Evolutionary conservation across 2,797 vertebrate species (phyloP).

Genomic region (Sylvilagus floridanus): DNA sequence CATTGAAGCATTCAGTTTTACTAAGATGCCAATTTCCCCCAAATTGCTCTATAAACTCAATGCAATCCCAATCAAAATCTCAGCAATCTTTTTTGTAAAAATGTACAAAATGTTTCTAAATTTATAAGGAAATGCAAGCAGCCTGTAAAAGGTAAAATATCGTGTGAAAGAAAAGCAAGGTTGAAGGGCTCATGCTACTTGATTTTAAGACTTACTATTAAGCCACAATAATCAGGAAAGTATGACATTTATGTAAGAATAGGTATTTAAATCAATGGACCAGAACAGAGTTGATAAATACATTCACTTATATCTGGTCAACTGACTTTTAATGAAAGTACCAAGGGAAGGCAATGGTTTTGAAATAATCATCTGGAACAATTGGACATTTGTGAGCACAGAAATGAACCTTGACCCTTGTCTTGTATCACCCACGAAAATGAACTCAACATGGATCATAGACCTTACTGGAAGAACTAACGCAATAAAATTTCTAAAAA

Average conservation of each 20-base stretch:
- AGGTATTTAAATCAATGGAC: constrained; percentile 51
- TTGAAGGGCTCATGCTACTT: background rate
- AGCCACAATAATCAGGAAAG: background rate
- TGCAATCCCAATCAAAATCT: background rate
- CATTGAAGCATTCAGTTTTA: background rate
- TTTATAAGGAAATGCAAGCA: background rate
- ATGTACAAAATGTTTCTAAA: background rate
- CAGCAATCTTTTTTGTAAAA: background rate
- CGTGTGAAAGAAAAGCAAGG: background rate
- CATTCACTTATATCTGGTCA: background rate
- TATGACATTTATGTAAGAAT: background rate
- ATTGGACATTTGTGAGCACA: background rate
- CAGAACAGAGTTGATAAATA: constrained; percentile 36
- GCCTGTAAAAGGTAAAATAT: background rate
- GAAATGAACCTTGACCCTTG: background rate
- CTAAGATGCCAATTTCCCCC: background rate
- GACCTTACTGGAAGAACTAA: background rate
- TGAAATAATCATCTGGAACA: background rate
- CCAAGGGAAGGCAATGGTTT: background rate
- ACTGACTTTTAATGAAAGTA: background rate
- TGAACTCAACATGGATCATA: background rate
- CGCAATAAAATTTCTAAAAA: background rate
- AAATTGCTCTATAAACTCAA: constrained; percentile 9
- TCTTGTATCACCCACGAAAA: background rate
- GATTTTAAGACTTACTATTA: constrained; percentile 16